Evolutionary conservation across 1,140 invertebrate genomes (phyloP).

Genomic region (Hylyphantes graminicola): DNA sequence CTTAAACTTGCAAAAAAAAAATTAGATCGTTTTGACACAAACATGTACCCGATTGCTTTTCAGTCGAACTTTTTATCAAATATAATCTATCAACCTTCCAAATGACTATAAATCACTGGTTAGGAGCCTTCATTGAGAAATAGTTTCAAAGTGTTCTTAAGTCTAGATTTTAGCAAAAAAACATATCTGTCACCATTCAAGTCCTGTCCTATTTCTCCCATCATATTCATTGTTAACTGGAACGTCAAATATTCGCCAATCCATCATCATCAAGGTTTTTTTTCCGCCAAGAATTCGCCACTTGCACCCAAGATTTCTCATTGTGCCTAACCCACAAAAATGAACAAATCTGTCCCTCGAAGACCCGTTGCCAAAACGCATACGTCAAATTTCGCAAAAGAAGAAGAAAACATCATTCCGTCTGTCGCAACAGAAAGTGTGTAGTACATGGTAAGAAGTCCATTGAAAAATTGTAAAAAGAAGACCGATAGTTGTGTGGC

Average conservation of each 20-base stretch:
- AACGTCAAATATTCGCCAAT: constrained; percentile 11
- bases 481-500: constrained; percentile 29
- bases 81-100: constrained; percentile 16
- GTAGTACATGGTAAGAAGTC: constrained; percentile 14
- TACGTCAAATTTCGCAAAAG: constrained; percentile 19
- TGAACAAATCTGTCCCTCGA: background rate
- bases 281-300: constrained; percentile 1
- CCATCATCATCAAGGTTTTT: constrained; percentile 21
- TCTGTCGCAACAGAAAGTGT: constrained; percentile 9
- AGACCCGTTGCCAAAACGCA: constrained; percentile 17
- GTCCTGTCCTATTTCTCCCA: constrained; percentile 9
- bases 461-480: constrained; percentile 20
- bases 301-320: background rate
- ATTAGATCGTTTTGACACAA: too few species aligned
- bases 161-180: constrained; percentile 16
- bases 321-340: constrained; percentile 1
- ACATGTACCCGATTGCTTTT: too few species aligned
- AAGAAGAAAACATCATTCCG: constrained; percentile 31
- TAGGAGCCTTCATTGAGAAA: background rate
- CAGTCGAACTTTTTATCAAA: too few species aligned
- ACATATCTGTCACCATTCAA: background rate
- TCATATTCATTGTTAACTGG: constrained; percentile 9
- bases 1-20: too few species aligned
- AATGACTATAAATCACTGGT: constrained; percentile 21
- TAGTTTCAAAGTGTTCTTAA: constrained; percentile 21